phyloP scores from a whole-genome alignment of 2,888 invertebrate genomes.

The Habroteleia sp. region DNA sequence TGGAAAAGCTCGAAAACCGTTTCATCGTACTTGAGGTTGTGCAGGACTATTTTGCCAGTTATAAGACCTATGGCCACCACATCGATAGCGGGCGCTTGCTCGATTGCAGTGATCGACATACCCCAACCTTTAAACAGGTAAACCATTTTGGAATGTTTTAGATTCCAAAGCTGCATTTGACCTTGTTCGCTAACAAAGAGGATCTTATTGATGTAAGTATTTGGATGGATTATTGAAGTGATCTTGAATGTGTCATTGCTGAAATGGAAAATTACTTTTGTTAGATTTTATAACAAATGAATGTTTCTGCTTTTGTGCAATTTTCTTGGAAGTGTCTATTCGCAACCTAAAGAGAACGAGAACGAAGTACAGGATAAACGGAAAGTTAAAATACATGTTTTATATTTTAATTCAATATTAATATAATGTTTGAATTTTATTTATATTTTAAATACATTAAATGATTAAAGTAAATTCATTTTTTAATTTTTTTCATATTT shows the following conservation, averaged over 20 bases:
- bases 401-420: too few species aligned
- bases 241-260: constrained; percentile 87
- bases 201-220: constrained; percentile 96
- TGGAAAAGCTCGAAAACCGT: constrained; percentile 92
- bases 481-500: too few species aligned
- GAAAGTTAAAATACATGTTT: too few species aligned
- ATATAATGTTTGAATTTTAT: too few species aligned
- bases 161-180: constrained; percentile 93
- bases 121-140: constrained; percentile 90
- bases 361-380: too few species aligned
- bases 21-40: constrained; percentile 93
- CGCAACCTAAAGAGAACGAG: too few species aligned
- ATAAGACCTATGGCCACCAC: constrained; percentile 93
- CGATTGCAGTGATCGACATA: constrained; percentile 87
- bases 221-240: constrained; percentile 93
- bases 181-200: constrained; percentile 94
- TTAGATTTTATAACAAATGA: too few species aligned
- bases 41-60: constrained; percentile 90
- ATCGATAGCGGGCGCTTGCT: constrained; percentile 95
- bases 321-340: too few species aligned
- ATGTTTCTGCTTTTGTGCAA: too few species aligned
- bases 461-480: too few species aligned
- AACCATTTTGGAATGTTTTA: constrained; percentile 88
- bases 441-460: too few species aligned
- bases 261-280: too few species aligned